phyloP scores from a whole-genome alignment of 2,797 vertebrate species.

The Setipinna tenuifilis region DNA sequence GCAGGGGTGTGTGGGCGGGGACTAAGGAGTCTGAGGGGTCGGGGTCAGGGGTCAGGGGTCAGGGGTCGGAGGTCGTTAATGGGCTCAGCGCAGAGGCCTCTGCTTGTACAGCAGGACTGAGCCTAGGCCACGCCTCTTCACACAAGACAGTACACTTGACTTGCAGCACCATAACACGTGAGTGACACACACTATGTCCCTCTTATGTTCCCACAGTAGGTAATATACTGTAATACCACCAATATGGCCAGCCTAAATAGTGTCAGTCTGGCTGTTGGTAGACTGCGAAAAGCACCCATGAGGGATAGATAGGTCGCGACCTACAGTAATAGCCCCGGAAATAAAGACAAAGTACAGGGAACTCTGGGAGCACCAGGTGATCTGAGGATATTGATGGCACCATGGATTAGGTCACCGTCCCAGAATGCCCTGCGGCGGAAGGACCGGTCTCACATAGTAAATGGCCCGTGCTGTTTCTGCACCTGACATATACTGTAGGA shows the following conservation, averaged over 20 bases:
- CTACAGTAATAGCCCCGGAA: neutral
- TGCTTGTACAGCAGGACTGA: neutral
- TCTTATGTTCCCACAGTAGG: neutral
- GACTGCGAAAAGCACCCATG: constrained; percentile 37
- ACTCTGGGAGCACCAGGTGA: constrained; percentile 60
- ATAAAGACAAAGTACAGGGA: constrained; percentile 11
- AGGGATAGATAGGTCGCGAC: constrained; percentile 44
- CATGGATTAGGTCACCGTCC: constrained; percentile 56
- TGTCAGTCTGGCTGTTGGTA: constrained; percentile 28
- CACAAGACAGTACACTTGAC: neutral
- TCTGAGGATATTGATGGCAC: constrained; percentile 45
- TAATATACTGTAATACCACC: neutral
- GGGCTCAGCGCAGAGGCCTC: neutral
- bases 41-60: neutral
- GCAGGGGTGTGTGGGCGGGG: constrained; percentile 29
- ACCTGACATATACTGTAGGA: constrained; percentile 18
- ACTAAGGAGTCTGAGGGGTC: neutral
- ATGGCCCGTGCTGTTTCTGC: constrained; percentile 18
- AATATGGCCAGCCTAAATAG: neutral
- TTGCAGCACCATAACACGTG: neutral
- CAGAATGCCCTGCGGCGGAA: constrained; percentile 43
- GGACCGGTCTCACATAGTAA: neutral
- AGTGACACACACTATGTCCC: neutral
- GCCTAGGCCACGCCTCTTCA: neutral
- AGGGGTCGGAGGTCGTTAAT: neutral